Evolutionary conservation across 2,797 vertebrate species (phyloP).

Genomic region (Pipistrellus pygmaeus): DNA sequence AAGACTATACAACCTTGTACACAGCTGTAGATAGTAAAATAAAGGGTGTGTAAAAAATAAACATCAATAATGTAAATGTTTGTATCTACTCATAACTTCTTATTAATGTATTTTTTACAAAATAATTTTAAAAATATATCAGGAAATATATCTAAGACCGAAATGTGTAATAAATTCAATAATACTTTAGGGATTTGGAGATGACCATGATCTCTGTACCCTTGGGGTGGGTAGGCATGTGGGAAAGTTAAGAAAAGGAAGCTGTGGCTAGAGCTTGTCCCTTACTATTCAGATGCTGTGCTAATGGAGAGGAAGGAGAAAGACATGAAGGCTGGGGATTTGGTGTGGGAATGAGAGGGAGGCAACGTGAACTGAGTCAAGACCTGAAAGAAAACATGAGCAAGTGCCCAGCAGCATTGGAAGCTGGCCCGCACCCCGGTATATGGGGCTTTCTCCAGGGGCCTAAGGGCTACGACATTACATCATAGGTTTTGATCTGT

Average conservation of each 20-base stretch:
- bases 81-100: neutral
- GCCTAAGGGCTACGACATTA: neutral
- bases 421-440: fast-evolving
- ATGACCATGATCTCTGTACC: neutral
- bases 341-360: neutral
- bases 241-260: neutral
- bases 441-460: neutral
- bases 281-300: neutral
- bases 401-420: fast-evolving
- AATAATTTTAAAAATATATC: neutral
- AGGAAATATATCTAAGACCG: neutral
- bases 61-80: neutral
- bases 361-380: neutral
- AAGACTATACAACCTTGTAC: neutral
- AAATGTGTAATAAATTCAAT: neutral
- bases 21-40: neutral
- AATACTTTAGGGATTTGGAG: neutral
- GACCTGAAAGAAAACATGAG: neutral
- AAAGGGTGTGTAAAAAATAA: neutral
- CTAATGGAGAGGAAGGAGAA: neutral
- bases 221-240: fast-evolving
- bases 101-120: neutral
- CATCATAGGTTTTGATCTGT: neutral
- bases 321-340: fast-evolving
- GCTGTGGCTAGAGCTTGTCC: neutral